These are phyloP conservation scores for Oegoconia quadripuncta DNA, from an alignment of 2,888 invertebrate species.

Conservation along the genomic window DNA sequence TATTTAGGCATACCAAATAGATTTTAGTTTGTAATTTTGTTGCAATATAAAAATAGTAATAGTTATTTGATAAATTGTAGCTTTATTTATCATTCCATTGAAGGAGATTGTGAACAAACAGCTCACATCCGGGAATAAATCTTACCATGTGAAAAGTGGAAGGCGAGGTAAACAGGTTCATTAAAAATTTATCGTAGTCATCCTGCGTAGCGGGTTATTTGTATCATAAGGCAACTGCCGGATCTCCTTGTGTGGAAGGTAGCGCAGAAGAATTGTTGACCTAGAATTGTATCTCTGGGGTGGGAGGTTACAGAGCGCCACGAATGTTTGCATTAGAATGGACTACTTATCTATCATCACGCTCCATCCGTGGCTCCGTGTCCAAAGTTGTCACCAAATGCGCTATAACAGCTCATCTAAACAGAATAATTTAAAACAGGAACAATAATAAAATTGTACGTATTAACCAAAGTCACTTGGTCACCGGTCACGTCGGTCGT, in stretches of 20 bases:
- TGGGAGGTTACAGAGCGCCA: neutral
- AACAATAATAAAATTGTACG: too few relatives aligned
- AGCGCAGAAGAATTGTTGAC: neutral
- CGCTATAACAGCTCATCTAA: too few relatives aligned
- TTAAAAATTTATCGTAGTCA: slow-evolving; percentile 6
- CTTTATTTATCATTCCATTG: too few relatives aligned
- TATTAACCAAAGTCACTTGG: too few relatives aligned
- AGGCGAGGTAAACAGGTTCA: slow-evolving; percentile 10
- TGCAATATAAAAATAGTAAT: neutral
- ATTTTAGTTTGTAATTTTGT: neutral
- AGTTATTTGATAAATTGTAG: neutral
- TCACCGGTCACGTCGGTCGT: too few relatives aligned
- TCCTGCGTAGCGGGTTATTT: slow-evolving; percentile 3
- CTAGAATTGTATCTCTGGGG: slow-evolving; percentile 1
- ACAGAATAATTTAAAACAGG: too few relatives aligned
- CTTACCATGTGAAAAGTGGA: slow-evolving; percentile 8
- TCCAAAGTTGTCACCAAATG: too few relatives aligned
- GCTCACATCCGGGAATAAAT: slow-evolving; percentile 7
- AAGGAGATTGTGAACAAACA: neutral
- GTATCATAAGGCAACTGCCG: slow-evolving; percentile 1
- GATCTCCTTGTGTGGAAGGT: slow-evolving; percentile 9
- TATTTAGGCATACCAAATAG: neutral
- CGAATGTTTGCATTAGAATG: slow-evolving; percentile 5
- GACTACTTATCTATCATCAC: slow-evolving; percentile 1
- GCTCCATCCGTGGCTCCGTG: too few relatives aligned